phyloP scores from a whole-genome alignment of 2,113 vertebrate genomes.

The Hippocampus mohnikei region DNA sequence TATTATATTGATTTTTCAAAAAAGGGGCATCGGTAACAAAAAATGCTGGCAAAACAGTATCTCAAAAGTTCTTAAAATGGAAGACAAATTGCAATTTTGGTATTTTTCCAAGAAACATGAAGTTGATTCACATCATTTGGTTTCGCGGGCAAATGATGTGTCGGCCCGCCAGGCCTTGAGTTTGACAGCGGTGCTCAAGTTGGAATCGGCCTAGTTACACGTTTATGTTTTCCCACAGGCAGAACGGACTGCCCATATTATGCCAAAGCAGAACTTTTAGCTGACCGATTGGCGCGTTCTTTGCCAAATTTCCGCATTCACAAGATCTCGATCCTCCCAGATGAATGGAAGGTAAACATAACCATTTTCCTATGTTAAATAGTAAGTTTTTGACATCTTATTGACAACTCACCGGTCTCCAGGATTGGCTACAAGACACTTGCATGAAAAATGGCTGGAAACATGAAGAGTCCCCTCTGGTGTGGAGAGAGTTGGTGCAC shows the following conservation, averaged over 20 bases:
- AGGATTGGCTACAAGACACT: constrained; percentile 81
- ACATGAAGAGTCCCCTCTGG: constrained; percentile 78
- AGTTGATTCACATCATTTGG: too few species aligned
- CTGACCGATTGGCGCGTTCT: constrained; percentile 78
- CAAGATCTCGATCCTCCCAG: constrained; percentile 81
- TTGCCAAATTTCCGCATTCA: constrained; percentile 81
- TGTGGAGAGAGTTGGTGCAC: constrained; percentile 90
- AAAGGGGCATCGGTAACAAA: too few species aligned
- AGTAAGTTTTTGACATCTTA: background rate
- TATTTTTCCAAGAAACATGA: too few species aligned
- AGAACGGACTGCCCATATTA: constrained; percentile 83
- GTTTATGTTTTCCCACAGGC: constrained; percentile 62
- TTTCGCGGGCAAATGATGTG: too few species aligned
- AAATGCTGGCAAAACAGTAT: too few species aligned
- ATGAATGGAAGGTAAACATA: constrained; percentile 81
- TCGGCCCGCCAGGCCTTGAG: too few species aligned
- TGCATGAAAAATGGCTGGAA: constrained; percentile 82
- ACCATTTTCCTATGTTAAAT: background rate
- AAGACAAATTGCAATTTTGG: too few species aligned
- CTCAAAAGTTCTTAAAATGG: too few species aligned
- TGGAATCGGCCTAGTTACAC: too few species aligned
- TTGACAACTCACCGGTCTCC: background rate
- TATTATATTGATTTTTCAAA: too few species aligned
- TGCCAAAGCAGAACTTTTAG: constrained; percentile 86
- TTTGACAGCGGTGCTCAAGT: too few species aligned